Evolutionary conservation across 2,888 invertebrate genomes (phyloP), one percentile per base, ranked within the genome.

Genomic region (Parapristionchus giblindavisi): DNA sequence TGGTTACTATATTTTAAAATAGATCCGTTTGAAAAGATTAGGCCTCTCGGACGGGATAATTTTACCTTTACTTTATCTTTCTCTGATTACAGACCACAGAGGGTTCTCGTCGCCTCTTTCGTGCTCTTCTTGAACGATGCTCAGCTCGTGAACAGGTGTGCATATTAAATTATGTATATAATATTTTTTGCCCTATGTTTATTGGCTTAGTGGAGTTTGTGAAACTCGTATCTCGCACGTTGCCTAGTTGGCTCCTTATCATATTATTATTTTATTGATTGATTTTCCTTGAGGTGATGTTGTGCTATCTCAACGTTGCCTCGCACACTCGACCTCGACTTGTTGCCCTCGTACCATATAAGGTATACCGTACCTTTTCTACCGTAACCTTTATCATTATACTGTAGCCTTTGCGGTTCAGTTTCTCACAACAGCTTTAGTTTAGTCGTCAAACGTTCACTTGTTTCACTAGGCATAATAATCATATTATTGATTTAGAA

Each of bases 31-130:
- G 14, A 58, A 24, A 14, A 27, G 27, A n/a, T 11, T 17, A 14
- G 29, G 24, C 17, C 32, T 63, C 17, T 14, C 34, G 24, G 38
- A 63, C 36, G 24, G 65, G 11, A 21, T n/a, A 17, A 21, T 21
- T 21, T 34, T 17, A 8, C 24, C 21, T 32, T n/a, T n/a, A n/a
- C n/a, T n/a, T n/a, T n/a, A n/a, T n/a, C n/a, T n/a, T n/a, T n/a
- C n/a, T n/a, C 11, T 32, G 17, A 36, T 66, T 68, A 5, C 68
- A 76, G 75, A 75, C 80, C 29, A 76, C 75, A 3, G 51, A 77
- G 36, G 80, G 80, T 17, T 79, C 78, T 27, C 77, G 77, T 2
- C 24, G 40, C 14, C 68, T 80, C 36, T 80, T 78, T 71, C 76
- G 80, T 6, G 75, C 80, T 1, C 72, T 80, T 1, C 66, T 80